Conservation (phyloP, 2,888 invertebrate genomes). For the Sepiola atlantica region DNA sequence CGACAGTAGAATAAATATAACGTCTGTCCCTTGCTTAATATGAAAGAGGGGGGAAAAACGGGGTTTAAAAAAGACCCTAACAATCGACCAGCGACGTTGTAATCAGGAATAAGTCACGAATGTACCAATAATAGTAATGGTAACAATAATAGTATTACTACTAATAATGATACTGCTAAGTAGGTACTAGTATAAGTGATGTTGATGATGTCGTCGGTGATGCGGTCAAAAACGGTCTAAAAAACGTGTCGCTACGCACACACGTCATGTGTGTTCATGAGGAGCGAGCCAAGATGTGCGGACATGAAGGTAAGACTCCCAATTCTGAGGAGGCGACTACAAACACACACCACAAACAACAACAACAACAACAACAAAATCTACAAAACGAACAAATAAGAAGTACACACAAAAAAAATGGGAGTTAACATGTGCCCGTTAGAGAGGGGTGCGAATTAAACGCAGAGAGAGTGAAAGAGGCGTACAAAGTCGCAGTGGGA, state of each 20-base stretch:
- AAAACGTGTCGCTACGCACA: not conserved
- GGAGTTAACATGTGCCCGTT: not conserved
- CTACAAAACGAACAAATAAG: too few relatives aligned
- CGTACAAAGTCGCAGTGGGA: not conserved
- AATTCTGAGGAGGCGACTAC: constrained; percentile 9
- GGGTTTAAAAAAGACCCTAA: not conserved
- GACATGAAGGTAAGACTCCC: constrained; percentile 8
- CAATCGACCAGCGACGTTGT: not conserved
- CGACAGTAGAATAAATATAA: not conserved
- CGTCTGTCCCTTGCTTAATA: too few relatives aligned
- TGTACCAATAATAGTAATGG: not conserved
- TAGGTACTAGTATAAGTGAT: too few relatives aligned
- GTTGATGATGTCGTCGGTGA: too few relatives aligned
- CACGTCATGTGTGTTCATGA: not conserved
- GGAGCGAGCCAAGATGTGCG: not conserved
- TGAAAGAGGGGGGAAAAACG: not conserved
- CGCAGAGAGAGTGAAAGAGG: not conserved
- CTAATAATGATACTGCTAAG: not conserved
- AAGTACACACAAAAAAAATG: not conserved
- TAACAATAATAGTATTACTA: too few relatives aligned
- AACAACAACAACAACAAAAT: too few relatives aligned
- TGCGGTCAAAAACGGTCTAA: not conserved
- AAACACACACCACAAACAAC: not conserved
- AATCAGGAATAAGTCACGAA: not conserved
- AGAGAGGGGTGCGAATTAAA: not conserved